phyloP scores from a whole-genome alignment of 64 coral and sea anemone species.

The Hydrozoanthus tunicans region DNA sequence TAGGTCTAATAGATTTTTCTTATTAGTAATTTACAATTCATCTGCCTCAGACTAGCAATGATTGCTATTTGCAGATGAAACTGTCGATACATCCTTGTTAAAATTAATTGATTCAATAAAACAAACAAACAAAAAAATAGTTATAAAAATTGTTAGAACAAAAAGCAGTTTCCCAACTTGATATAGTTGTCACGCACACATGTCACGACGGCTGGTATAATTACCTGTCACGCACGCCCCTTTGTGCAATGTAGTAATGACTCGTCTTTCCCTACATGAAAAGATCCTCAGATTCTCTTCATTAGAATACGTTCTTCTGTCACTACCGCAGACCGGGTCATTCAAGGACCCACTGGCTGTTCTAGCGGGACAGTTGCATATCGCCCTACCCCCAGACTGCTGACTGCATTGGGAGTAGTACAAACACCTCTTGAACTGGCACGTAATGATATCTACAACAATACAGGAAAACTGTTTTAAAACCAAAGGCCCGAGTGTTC shows the following conservation, averaged over 20 bases:
- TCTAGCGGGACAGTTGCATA: conserved; percentile 12
- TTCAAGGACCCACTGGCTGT: neutral
- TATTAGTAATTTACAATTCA: too few species aligned
- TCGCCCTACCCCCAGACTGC: neutral
- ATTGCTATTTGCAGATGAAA: too few species aligned
- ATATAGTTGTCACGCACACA: neutral
- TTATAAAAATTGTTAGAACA: too few species aligned
- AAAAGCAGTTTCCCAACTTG: too few species aligned
- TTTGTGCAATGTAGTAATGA: conserved; percentile 13
- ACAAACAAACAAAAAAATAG: too few species aligned
- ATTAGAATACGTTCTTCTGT: conserved; percentile 26
- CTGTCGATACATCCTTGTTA: too few species aligned
- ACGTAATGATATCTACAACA: conserved; percentile 41
- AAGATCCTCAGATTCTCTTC: conserved; percentile 26
- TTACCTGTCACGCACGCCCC: conserved; percentile 36
- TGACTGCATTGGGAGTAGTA: conserved; percentile 42
- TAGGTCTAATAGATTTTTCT: too few species aligned
- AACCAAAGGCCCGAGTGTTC: too few species aligned
- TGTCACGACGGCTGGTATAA: neutral
- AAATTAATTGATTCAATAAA: too few species aligned
- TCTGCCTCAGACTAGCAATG: too few species aligned
- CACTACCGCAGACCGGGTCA: conserved; percentile 43
- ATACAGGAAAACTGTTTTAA: neutral
- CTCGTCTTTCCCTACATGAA: conserved; percentile 35
- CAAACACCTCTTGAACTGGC: conserved; percentile 46